A percentile compares a stretch with the other conserved stretches of the same genome.
These are phyloP conservation scores for Chelonus insularis DNA, from an alignment of 1,140 invertebrate species.

Conservation along the genomic window DNA sequence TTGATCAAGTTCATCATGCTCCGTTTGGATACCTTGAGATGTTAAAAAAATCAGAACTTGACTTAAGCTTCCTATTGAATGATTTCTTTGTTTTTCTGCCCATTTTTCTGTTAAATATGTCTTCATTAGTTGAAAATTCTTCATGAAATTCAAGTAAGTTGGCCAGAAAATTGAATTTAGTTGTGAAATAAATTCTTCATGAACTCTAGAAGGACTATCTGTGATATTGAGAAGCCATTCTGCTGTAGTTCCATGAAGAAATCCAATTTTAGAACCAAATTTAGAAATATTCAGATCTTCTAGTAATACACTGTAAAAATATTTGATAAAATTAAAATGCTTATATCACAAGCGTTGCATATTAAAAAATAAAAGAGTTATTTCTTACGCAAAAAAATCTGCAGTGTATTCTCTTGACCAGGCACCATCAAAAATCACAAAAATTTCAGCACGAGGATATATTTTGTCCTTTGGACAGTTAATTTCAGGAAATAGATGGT, in stretches of 20 bases:
- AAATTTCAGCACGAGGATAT: constrained; percentile 54
- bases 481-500: constrained; percentile 35
- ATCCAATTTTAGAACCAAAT: constrained; percentile 61
- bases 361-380: too few species aligned
- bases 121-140: constrained; percentile 29
- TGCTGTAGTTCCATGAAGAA: constrained; percentile 64
- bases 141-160: constrained; percentile 30
- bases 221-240: constrained; percentile 62
- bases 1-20: constrained; percentile 19
- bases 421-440: constrained; percentile 60
- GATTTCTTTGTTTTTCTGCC: constrained; percentile 29
- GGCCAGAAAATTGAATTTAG: constrained; percentile 35
- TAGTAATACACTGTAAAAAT: constrained; percentile 48
- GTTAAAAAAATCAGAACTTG: constrained; percentile 42
- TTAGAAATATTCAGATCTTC: constrained; percentile 61
- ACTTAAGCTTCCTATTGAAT: constrained; percentile 37
- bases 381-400: constrained; percentile 62
- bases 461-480: constrained; percentile 49
- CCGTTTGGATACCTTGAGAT: too few species aligned
- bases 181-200: constrained; percentile 23
- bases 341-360: too few species aligned
- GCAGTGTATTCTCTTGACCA: constrained; percentile 61
- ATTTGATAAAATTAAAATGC: too few species aligned
- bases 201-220: constrained; percentile 36
- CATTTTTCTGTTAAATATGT: constrained; percentile 38